Evolutionary conservation across 1,140 invertebrate species (phyloP).

Genomic region (Aradophagus sp.): DNA sequence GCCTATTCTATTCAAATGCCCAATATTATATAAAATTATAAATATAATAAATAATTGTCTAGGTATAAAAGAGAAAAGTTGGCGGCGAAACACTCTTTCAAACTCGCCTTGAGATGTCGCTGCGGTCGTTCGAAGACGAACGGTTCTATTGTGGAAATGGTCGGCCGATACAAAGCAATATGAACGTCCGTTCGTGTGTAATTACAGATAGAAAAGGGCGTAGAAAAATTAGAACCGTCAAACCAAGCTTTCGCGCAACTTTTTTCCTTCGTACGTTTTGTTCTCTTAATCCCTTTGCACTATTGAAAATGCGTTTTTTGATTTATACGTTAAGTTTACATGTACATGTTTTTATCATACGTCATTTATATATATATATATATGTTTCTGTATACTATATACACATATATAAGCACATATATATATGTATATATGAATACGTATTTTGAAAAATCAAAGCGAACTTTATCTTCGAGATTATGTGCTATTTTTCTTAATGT

Average conservation of each 20-base stretch:
- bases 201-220: slow-evolving; percentile 6
- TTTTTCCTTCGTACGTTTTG: slow-evolving; percentile 43
- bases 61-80: slow-evolving; percentile 55
- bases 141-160: no score
- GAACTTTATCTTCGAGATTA: no score
- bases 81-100: slow-evolving; percentile 24
- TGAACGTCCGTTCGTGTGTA: not conserved
- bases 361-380: slow-evolving; percentile 38
- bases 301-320: slow-evolving; percentile 55
- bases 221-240: no score
- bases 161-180: no score
- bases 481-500: no score
- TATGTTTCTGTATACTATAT: no score
- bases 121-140: no score
- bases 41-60: slow-evolving; percentile 69
- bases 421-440: no score
- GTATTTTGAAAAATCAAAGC: no score
- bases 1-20: slow-evolving; percentile 68
- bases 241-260: slow-evolving; percentile 27
- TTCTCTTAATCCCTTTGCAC: slow-evolving; percentile 31
- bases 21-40: slow-evolving; percentile 69
- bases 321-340: slow-evolving; percentile 53
- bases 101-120: not conserved
- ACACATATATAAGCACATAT: no score
- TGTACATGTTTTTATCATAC: slow-evolving; percentile 49